A percentile compares a stretch with the other conserved stretches of the same genome.
Conservation (phyloP, 2,888 invertebrate genomes). For the Tipula helvola region DNA sequence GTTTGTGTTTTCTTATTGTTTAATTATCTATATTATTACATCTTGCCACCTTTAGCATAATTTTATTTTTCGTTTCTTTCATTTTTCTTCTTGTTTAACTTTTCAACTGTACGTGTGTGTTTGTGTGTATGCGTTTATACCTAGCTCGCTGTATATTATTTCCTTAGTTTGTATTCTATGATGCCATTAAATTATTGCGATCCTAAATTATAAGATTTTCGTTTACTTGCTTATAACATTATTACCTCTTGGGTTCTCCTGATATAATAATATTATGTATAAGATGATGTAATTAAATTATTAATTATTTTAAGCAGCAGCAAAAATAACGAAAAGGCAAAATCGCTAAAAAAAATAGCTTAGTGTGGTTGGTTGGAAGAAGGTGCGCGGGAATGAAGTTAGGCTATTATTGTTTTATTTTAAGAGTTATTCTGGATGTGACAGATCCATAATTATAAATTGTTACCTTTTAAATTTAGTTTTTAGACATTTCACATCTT, state of each 20-base stretch:
- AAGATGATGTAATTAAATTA: neutral
- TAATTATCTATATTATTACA: neutral
- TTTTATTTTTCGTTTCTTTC: neutral
- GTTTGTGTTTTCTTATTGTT: neutral
- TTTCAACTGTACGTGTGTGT: neutral
- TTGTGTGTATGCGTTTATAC: neutral
- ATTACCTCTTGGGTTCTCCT: neutral
- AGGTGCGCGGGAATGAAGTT: neutral
- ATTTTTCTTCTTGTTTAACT: neutral
- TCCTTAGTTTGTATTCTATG: neutral
- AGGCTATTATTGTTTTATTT: neutral
- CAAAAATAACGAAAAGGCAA: neutral
- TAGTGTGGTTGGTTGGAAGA: neutral
- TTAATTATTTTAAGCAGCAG: neutral
- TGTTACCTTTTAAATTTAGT: neutral
- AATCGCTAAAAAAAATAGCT: neutral
- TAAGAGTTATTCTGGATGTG: neutral
- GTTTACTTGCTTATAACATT: neutral
- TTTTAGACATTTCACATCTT: neutral
- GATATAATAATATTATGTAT: neutral
- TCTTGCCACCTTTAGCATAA: neutral
- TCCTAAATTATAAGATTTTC: neutral
- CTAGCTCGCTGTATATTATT: neutral
- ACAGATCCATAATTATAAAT: neutral
- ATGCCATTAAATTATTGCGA: neutral